Percentiles rank a stretch among this genome's conserved stretches.
Conservation (phyloP, 2,797 vertebrate genomes). For the Hippocampus kuda region DNA sequence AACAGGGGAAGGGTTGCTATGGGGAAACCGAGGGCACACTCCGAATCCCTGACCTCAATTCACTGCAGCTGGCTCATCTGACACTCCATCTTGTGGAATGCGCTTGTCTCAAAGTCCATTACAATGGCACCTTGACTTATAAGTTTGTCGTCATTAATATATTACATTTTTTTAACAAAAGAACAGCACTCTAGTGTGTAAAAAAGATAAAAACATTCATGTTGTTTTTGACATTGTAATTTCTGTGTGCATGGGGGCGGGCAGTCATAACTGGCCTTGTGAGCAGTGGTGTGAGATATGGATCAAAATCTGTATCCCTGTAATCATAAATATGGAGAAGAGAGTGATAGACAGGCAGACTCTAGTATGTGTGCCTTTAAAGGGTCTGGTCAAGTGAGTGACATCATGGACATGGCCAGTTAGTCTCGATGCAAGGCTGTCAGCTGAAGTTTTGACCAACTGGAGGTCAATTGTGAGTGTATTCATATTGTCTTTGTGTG, state of each 20-base stretch:
- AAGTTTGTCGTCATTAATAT: background rate
- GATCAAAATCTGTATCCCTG: too few species aligned
- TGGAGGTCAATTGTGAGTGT: background rate
- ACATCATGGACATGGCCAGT: too few species aligned
- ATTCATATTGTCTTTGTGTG: background rate
- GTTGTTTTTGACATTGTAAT: too few species aligned
- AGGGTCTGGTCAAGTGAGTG: too few species aligned
- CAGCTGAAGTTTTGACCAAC: too few species aligned
- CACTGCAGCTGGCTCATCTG: background rate
- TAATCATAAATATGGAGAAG: too few species aligned
- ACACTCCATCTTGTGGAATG: background rate
- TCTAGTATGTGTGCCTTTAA: background rate
- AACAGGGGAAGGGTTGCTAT: conserved; percentile 40
- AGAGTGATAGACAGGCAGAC: too few species aligned
- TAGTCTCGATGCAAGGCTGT: too few species aligned
- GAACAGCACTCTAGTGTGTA: background rate
- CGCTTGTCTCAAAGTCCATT: background rate
- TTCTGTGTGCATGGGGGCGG: too few species aligned
- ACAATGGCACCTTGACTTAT: background rate
- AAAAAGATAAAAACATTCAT: background rate
- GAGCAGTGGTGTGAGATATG: too few species aligned
- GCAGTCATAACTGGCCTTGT: too few species aligned
- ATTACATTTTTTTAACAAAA: background rate
- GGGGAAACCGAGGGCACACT: conserved; percentile 41
- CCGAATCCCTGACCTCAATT: conserved; percentile 21